Evolutionary conservation across 1,140 invertebrate genomes (phyloP), one percentile per base, ranked within the genome.

Genomic region (Pseudachorutes palmiensis): DNA sequence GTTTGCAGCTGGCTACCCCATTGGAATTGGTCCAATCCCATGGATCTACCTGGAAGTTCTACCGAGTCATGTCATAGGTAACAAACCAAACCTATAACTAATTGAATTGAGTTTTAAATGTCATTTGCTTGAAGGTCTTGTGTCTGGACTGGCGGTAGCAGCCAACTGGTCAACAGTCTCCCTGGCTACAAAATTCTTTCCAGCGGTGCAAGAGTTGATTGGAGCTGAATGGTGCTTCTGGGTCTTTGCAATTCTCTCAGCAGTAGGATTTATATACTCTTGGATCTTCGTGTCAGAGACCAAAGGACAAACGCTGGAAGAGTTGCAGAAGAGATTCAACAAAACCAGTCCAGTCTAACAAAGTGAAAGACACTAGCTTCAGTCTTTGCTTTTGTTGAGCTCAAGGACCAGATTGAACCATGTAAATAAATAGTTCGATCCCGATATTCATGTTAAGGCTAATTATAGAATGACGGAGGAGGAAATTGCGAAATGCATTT

Each of bases 281-380:
- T 79, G 85, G 64, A 72, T 88, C 48, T 83, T 87, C 73, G 81
- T 92, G 19, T 89, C 90, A 0, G 90, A 93, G 79, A 93, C 90
- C 0, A 91, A 90, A 78, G 88, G 88, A 16, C 86, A 88, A 78
- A 85, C 83, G 51, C 81, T 90, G 31, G 82, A 87, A 70, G 82
- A 92, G 78, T 91, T 92, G 26, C 86, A 88, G 68, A 75, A 75
- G 19, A 19, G 19, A 41, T 41, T 41, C 19, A 41, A 41, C 5
- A 41, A 41, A n/a, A n/a, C n/a, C n/a, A n/a, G n/a, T n/a, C n/a
- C n/a, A n/a, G n/a, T n/a, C n/a, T n/a, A n/a, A n/a, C n/a, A n/a
- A n/a, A n/a, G n/a, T n/a, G n/a, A n/a, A n/a, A n/a, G n/a, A n/a
- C n/a, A n/a, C n/a, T n/a, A n/a, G n/a, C n/a, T n/a, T n/a, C n/a